These are phyloP conservation scores for Malurus leucopterus DNA, from an alignment of 2,797 vertebrate genomes.

Conservation along the genomic window DNA sequence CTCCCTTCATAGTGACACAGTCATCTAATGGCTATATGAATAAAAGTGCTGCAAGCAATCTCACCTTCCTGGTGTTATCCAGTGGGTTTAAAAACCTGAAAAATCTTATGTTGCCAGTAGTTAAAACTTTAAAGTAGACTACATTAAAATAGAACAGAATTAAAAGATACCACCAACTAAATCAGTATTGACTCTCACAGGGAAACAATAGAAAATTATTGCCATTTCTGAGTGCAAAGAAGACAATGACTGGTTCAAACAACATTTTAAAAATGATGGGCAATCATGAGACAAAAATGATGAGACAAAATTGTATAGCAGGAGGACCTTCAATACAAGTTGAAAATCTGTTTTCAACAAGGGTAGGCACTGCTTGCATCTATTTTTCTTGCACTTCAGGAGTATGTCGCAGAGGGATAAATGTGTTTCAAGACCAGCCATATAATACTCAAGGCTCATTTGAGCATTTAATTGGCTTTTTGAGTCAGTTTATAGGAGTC, in stretches of 20 bases:
- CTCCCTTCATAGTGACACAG: not conserved
- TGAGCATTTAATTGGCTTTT: slow-evolving; percentile 27
- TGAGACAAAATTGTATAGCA: not conserved
- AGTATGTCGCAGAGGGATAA: not conserved
- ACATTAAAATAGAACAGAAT: not conserved
- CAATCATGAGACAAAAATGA: no score
- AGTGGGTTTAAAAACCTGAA: not conserved
- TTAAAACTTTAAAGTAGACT: not conserved
- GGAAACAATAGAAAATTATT: not conserved
- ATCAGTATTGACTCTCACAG: not conserved
- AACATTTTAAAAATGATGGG: not conserved
- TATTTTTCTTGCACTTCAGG: not conserved
- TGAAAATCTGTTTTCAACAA: not conserved
- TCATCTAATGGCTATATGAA: not conserved
- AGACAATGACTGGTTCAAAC: not conserved
- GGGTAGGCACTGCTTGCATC: not conserved
- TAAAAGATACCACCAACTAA: not conserved
- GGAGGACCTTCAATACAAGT: not conserved
- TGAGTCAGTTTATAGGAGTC: not conserved
- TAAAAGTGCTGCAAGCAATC: not conserved
- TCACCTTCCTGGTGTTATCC: not conserved
- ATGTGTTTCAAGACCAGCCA: not conserved
- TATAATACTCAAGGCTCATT: slow-evolving; percentile 3
- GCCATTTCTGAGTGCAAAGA: not conserved
- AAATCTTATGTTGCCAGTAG: not conserved